A percentile compares a stretch with the other conserved stretches of the same genome.
phyloP scores from a whole-genome alignment of 1,140 invertebrate genomes.

The Drosophila willistoni region DNA sequence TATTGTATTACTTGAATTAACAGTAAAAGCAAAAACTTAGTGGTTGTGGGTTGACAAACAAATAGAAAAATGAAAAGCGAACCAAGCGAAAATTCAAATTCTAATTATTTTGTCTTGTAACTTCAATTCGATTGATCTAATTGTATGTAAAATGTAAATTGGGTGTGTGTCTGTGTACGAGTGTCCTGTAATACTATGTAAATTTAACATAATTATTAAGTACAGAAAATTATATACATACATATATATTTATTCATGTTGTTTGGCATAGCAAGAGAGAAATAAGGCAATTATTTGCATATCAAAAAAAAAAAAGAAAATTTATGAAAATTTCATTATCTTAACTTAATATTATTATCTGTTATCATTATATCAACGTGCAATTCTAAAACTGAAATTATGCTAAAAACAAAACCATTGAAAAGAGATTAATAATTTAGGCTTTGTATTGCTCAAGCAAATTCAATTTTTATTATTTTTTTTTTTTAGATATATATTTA shows the following conservation, averaged over 20 bases:
- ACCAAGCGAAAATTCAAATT: conserved; percentile 18
- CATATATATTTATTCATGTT: conserved; percentile 52
- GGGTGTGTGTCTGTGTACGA: conserved; percentile 7
- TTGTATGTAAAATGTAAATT: conserved; percentile 9
- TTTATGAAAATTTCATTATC: conserved; percentile 20
- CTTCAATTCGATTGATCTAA: conserved; percentile 6
- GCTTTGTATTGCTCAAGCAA: conserved; percentile 36
- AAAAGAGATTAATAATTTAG: conserved; percentile 46
- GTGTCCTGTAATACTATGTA: conserved; percentile 43
- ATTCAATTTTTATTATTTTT: conserved; percentile 10
- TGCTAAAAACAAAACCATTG: conserved; percentile 30
- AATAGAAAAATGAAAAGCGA: conserved; percentile 17
- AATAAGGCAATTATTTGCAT: conserved; percentile 67
- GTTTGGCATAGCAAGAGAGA: conserved; percentile 43
- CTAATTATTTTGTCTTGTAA: conserved; percentile 43
- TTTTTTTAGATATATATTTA: not conserved
- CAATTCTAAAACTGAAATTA: conserved; percentile 59
- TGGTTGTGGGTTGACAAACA: conserved; percentile 48
- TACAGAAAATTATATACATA: conserved; percentile 15
- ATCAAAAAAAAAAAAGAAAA: conserved; percentile 39
- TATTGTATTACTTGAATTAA: conserved; percentile 34
- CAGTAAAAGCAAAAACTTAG: conserved; percentile 39
- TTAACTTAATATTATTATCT: conserved; percentile 41
- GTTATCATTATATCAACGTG: conserved; percentile 46
- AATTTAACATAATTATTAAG: conserved; percentile 39